Base-by-base conservation (phyloP, 2,888 invertebrate genomes). In the Osedax fenrisi region DNA sequence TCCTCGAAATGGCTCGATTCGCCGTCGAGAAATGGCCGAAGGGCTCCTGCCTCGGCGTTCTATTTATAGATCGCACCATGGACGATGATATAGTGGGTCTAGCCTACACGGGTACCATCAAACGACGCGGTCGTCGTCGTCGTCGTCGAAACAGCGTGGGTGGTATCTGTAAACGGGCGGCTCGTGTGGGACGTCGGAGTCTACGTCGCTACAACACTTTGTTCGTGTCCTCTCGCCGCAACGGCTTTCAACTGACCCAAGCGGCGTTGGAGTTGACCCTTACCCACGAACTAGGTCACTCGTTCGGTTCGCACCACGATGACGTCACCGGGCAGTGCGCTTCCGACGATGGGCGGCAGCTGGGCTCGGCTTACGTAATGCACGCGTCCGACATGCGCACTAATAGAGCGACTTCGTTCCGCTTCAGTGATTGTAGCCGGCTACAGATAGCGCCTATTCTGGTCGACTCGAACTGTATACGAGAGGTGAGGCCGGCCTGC, bases 311-410 rank as follows among this genome's bases (percentile, higher is more conserved):
- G 2, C 21, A 1, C 10, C 68, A 68, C 26, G 68, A 68, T 26
- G 17, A 5, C 1, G n/a, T n/a, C n/a, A n/a, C n/a, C n/a, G 41
- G 10, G 41, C 41, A 41, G 41, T 5, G 5, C 17, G 17, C 41
- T 5, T 17, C 41, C 41, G 10, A 41, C 17, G 5, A 10, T 17
- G 41, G 41, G 10, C n/a, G n/a, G n/a, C n/a, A n/a, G n/a, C n/a
- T n/a, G n/a, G n/a, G n/a, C n/a, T 21, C 64, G 64, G 27, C 68
- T n/a, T 68, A 68, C 68, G n/a, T 68, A 22, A 68, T 68, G 68
- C 68, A 68, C 23, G 2, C 68, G 26, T 26, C 68, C 25, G 41
- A 41, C 41, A 5, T 41, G 41, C 41, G 41, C 5, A 5, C 41
- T 17, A 41, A 5, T 10, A 41, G 5, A 17, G 26, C 68, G 3